phyloP scores from a whole-genome alignment of 2,888 invertebrate genomes.

The Drepanosiphum platanoidis region DNA sequence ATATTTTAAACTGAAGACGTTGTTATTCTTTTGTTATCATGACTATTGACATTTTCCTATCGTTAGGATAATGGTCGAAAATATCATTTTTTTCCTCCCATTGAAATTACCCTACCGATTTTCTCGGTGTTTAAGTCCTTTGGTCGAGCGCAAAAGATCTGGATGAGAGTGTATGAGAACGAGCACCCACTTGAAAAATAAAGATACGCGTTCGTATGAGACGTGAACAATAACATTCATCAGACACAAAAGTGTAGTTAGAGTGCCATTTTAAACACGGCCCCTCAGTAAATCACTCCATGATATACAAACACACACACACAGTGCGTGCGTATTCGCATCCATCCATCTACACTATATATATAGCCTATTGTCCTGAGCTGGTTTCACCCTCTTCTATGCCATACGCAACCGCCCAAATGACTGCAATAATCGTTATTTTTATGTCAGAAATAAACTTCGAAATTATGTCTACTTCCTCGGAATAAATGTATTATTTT shows the following conservation, averaged over 20 bases:
- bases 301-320: slow-evolving; percentile 6
- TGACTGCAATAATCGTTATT: slow-evolving; percentile 42
- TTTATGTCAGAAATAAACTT: slow-evolving; percentile 39
- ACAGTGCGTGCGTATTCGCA: neutral
- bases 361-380: slow-evolving; percentile 20
- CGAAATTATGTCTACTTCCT: slow-evolving; percentile 15
- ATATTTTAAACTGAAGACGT: neutral
- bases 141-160: slow-evolving; percentile 1
- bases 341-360: neutral
- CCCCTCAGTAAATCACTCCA: slow-evolving; percentile 46
- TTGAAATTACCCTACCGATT: slow-evolving; percentile 27
- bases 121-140: slow-evolving; percentile 43
- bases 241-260: slow-evolving; percentile 50
- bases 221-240: slow-evolving; percentile 56
- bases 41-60: neutral
- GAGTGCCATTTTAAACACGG: slow-evolving; percentile 52
- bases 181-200: slow-evolving; percentile 52
- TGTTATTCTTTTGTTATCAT: neutral
- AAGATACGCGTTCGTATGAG: slow-evolving; percentile 34
- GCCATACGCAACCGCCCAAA: slow-evolving; percentile 12
- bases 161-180: slow-evolving; percentile 19
- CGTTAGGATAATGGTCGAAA: neutral
- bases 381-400: slow-evolving; percentile 14
- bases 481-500: slow-evolving; percentile 6
- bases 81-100: neutral